Percentiles rank a stretch among this genome's conserved stretches.
These are phyloP conservation scores for Sebastes melanostomus DNA, from an alignment of 2,797 vertebrate species.

Conservation along the genomic window DNA sequence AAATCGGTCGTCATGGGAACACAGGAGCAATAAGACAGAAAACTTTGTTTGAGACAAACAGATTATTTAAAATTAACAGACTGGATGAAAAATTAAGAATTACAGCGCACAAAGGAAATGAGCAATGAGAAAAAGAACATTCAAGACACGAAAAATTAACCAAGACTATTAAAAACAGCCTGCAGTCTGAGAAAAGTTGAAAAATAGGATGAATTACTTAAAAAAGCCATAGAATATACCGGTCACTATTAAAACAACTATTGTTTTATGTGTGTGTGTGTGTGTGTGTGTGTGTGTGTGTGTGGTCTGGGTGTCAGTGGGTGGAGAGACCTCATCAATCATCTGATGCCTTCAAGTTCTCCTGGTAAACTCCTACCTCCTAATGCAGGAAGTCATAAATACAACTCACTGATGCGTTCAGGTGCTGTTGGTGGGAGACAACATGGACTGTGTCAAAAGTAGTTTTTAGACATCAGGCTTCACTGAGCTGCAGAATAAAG, in stretches of 20 bases:
- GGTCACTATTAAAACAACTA: not conserved
- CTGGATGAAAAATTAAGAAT: not conserved
- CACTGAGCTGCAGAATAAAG: not conserved
- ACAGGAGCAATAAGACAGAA: not conserved
- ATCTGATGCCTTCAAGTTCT: conserved; percentile 28
- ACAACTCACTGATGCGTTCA: conserved; percentile 54
- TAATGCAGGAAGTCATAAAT: conserved; percentile 58
- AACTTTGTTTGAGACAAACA: not conserved
- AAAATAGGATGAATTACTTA: not conserved
- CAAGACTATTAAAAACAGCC: not conserved
- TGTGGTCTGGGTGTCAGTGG: not conserved
- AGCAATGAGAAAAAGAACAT: not conserved
- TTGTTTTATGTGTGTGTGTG: not conserved
- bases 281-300: not conserved
- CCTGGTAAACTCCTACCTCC: conserved; percentile 15
- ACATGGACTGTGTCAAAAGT: not conserved
- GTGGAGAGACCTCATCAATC: conserved; percentile 32
- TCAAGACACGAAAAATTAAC: not conserved
- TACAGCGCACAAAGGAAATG: not conserved
- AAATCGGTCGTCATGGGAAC: not conserved
- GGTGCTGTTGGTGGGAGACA: not conserved
- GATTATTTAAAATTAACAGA: not conserved
- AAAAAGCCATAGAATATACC: not conserved
- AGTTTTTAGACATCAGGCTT: not conserved
- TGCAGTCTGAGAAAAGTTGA: not conserved